Evolutionary conservation across 23 tunicate species (phyloP).

Genomic region (Trididemnum nubilum): DNA sequence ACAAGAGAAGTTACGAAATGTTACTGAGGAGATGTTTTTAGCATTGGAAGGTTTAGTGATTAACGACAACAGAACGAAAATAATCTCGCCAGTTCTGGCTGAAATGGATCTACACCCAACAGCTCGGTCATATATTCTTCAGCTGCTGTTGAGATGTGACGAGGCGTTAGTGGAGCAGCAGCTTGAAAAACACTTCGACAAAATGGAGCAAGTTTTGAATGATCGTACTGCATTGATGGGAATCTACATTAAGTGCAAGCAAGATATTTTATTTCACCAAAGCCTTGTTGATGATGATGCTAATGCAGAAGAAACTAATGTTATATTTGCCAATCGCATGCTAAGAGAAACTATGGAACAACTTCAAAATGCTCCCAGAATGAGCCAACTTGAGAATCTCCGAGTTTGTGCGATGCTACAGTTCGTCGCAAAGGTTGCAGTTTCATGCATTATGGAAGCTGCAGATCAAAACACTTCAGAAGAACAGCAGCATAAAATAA

Average conservation of each 20-base stretch:
- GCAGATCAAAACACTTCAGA: neutral
- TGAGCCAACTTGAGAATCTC: conserved; percentile 41
- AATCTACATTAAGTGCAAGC: conserved; percentile 42
- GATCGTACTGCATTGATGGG: conserved; percentile 44
- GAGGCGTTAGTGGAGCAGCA: conserved; percentile 11
- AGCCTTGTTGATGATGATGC: neutral
- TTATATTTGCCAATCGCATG: neutral
- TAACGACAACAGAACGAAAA: conserved; percentile 32
- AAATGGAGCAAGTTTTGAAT: conserved; percentile 28
- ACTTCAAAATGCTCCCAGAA: neutral
- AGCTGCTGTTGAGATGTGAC: conserved; percentile 45
- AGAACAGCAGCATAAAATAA: neutral
- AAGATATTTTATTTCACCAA: conserved; percentile 34
- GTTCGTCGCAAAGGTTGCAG: conserved; percentile 22
- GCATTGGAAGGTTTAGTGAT: conserved; percentile 41
- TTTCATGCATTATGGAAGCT: neutral
- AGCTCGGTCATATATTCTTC: conserved; percentile 54
- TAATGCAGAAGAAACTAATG: neutral
- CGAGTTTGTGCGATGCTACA: conserved; percentile 29
- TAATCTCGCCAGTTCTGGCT: conserved; percentile 22
- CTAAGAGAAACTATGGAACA: neutral
- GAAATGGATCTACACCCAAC: conserved; percentile 32
- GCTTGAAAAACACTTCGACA: conserved; percentile 38
- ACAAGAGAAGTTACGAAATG: neutral
- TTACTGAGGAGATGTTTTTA: conserved; percentile 9